Evolutionary conservation across 1,140 invertebrate genomes (phyloP).

Genomic region (Neodiprion virginianus): DNA sequence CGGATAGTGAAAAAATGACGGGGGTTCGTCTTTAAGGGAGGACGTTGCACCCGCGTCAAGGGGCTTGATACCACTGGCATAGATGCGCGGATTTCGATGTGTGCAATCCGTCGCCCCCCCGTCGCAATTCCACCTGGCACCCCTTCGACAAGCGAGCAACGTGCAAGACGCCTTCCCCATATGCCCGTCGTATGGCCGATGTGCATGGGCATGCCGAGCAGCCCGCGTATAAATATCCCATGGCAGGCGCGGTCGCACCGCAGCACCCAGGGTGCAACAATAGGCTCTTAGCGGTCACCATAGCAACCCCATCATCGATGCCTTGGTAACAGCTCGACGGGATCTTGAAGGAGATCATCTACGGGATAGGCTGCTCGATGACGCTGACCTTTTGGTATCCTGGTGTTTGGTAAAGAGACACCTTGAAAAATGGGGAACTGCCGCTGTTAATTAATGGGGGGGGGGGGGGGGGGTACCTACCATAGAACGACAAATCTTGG

Average conservation of each 20-base stretch:
- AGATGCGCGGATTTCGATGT: conserved; percentile 52
- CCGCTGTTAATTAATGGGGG: too few relatives aligned
- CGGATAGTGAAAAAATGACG: background rate
- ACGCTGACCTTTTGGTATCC: background rate
- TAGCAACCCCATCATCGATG: conserved; percentile 60
- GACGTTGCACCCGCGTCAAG: conserved; percentile 55
- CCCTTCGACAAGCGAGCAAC: conserved; percentile 13
- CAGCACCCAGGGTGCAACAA: conserved; percentile 57
- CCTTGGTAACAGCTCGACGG: conserved; percentile 60
- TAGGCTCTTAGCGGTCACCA: conserved; percentile 56
- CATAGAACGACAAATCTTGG: too few relatives aligned
- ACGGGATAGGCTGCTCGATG: background rate
- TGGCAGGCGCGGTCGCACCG: conserved; percentile 34
- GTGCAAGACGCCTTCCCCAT: conserved; percentile 28
- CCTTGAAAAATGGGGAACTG: background rate
- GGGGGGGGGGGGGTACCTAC: too few relatives aligned
- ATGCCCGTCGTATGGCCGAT: conserved; percentile 28
- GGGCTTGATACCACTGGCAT: conserved; percentile 61
- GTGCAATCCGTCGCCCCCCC: background rate
- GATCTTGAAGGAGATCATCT: conserved; percentile 57
- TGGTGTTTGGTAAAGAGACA: background rate
- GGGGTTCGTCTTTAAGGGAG: conserved; percentile 56
- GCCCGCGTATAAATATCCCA: conserved; percentile 56
- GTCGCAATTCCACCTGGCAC: conserved; percentile 8
- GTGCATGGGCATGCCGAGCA: conserved; percentile 36